Base-by-base conservation (phyloP, 2,113 vertebrate species). In the Epinephelus lanceolatus region DNA sequence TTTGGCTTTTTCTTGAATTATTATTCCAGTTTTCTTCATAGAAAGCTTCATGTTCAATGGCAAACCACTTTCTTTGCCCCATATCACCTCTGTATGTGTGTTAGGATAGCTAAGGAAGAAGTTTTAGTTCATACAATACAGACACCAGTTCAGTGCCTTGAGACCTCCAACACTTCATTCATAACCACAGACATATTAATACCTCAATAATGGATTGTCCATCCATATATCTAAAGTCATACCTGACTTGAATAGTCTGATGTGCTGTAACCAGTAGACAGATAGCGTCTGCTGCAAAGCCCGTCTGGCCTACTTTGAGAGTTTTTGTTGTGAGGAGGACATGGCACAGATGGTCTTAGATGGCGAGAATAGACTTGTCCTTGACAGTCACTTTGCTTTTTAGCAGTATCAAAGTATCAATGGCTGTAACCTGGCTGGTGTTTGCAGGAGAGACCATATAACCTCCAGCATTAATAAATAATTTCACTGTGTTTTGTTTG, bases 311-410 rank as follows among this genome's bases (percentile, higher is more conserved):
- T 52, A 60, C 27, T 85, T 66, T 11, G 17, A 62, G 62, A 68
- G 65, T 80, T 76, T 71, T 76, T 67, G 60, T 70, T 66, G 66
- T 67, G 76, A 76, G 65, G 25, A 79, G 53, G 66, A 69, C 47
- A 67, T 71, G n/a, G 25, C 42, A 62, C 55, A 78, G 55, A 70
- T 71, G 53, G 72, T 65, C 19, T 85, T 47, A 12, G 78, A 52
- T 56, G 19, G 60, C 60, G 67, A 56, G 47, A 91, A 87, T 72
- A 81, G 65, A 83, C 19, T 71, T 86, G 72, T 80, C 76, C 80
- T 85, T 84, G 80, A 89, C 60, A 83, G 79, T 72, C 57, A 77
- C 60, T 76, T 68, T 66, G 19, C 66, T 74, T 73, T 88, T 53
- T 52, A 45, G 30, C 21, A 51, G 63, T 83, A 80, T 88, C 51